Evolutionary conservation across 2,797 vertebrate genomes (phyloP), one percentile per base, ranked within the genome.

Genomic region (Lutjanus argentimaculatus): DNA sequence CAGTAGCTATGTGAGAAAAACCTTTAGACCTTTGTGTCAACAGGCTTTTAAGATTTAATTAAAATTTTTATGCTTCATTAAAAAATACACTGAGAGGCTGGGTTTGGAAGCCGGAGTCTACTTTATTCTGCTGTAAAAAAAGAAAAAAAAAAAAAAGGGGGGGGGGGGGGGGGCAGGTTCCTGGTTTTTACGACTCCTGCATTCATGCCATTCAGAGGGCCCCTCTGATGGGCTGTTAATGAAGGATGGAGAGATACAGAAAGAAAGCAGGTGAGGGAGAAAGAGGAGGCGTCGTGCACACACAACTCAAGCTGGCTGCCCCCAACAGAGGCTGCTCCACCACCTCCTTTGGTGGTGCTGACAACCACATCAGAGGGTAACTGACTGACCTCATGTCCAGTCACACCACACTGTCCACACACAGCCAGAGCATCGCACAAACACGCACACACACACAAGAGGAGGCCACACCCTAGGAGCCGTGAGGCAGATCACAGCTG

Each of bases 41-140:
- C 73, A 84, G 72, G 85, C 86, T 84, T 93, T 91, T 88, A 87
- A 91, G 83, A 76, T 91, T 91, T 90, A 82, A 95, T 93, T 90
- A 88, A 93, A 94, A 75, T 52, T 59, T 69, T 85, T 84, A 89
- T 72, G 83, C 84, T 85, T 91, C 89, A 91, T 92, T 91, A 89
- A 87, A 89, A 83, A 85, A 70, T 67, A 75, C 85, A 77, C n/a
- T 25, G 55, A 52, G 59, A 81, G 48, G 45, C 75, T 61, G 73
- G 73, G 61, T 81, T 82, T 76, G 70, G 77, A 75, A 84, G 58
- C 75, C 14, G 7, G 46, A 70, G 73, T 82, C 51, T 67, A 57
- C 62, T 86, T 91, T 90, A 94, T 77, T 76, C 76, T 42, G 19
- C 71, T 71, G 82, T 90, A 86, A 91, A 91, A 90, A 57, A 86